Conservation (phyloP, 2,888 invertebrate genomes). For the Ganaspis brasiliensis region DNA sequence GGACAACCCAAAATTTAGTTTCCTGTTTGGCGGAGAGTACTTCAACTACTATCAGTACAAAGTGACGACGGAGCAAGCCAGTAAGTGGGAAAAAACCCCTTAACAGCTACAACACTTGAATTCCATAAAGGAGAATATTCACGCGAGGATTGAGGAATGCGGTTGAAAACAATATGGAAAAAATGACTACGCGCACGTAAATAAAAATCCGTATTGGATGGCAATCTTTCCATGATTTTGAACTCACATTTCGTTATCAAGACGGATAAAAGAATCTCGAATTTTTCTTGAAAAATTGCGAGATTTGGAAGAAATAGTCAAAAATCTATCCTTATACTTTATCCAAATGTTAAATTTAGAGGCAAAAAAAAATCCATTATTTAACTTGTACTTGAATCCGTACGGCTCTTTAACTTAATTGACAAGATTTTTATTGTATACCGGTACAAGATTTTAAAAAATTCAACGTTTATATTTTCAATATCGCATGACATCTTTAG, state of each 20-base stretch:
- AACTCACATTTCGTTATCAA: constrained; percentile 68
- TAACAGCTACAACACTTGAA: constrained; percentile 72
- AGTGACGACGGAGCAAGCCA: constrained; percentile 96
- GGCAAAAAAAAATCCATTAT: background rate
- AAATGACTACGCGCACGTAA: constrained; percentile 63
- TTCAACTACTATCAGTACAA: constrained; percentile 98
- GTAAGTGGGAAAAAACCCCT: constrained; percentile 84
- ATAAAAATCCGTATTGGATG: constrained; percentile 64
- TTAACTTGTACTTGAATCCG: background rate
- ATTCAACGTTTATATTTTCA: constrained; percentile 59
- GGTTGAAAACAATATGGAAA: constrained; percentile 62
- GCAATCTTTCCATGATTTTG: constrained; percentile 68
- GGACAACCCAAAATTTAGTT: constrained; percentile 98
- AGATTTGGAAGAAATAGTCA: constrained; percentile 69
- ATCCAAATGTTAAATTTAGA: constrained; percentile 3
- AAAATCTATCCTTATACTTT: constrained; percentile 43
- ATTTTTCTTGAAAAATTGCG: constrained; percentile 64
- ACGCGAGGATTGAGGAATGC: constrained; percentile 67
- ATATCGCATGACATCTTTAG: constrained; percentile 53
- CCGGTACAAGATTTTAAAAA: constrained; percentile 69
- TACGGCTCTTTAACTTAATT: constrained; percentile 2
- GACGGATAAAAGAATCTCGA: constrained; percentile 64
- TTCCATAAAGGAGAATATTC: constrained; percentile 69
- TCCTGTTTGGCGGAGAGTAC: constrained; percentile 97
- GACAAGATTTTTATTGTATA: constrained; percentile 59